These are phyloP conservation scores for Tribolium freemani DNA, from an alignment of 2,888 invertebrate species.

Conservation along the genomic window DNA sequence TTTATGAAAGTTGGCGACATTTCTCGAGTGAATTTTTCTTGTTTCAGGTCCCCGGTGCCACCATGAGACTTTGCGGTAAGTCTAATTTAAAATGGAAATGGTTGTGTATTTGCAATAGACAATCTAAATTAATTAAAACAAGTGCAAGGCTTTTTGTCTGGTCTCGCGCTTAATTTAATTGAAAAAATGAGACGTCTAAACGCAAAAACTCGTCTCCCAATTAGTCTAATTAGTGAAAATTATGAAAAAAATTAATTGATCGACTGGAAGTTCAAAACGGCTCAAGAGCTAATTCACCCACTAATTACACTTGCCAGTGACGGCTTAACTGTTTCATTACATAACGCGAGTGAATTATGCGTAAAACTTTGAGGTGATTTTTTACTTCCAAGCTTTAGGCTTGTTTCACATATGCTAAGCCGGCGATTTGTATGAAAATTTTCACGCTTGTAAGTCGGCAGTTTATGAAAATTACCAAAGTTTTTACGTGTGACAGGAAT, in stretches of 20 bases:
- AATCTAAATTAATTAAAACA: too few relatives aligned
- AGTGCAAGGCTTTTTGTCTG: not conserved
- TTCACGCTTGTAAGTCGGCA: slow-evolving; percentile 6
- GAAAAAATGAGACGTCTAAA: not conserved
- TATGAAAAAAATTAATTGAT: not conserved
- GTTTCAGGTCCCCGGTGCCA: slow-evolving; percentile 22
- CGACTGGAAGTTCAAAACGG: slow-evolving; percentile 2
- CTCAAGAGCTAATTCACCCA: slow-evolving; percentile 58
- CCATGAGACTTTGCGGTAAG: slow-evolving; percentile 26
- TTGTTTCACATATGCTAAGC: slow-evolving; percentile 24
- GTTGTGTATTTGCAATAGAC: not conserved
- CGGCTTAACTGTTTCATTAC: slow-evolving; percentile 61
- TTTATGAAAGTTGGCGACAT: slow-evolving; percentile 26
- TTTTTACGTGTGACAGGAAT: slow-evolving; percentile 26
- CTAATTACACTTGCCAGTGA: slow-evolving; percentile 60
- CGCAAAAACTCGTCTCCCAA: not conserved
- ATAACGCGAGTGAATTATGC: slow-evolving; percentile 61
- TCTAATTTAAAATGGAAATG: not conserved
- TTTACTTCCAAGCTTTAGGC: not conserved
- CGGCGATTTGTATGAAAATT: slow-evolving; percentile 30
- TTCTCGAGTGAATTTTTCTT: slow-evolving; percentile 29
- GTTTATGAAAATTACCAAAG: slow-evolving; percentile 26
- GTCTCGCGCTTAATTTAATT: not conserved
- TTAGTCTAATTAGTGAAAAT: not conserved
- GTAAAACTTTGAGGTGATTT: slow-evolving; percentile 56